A percentile compares a stretch with the other conserved stretches of the same genome.
Conservation (phyloP, 1,140 invertebrate genomes). For the Hermetia illucens region DNA sequence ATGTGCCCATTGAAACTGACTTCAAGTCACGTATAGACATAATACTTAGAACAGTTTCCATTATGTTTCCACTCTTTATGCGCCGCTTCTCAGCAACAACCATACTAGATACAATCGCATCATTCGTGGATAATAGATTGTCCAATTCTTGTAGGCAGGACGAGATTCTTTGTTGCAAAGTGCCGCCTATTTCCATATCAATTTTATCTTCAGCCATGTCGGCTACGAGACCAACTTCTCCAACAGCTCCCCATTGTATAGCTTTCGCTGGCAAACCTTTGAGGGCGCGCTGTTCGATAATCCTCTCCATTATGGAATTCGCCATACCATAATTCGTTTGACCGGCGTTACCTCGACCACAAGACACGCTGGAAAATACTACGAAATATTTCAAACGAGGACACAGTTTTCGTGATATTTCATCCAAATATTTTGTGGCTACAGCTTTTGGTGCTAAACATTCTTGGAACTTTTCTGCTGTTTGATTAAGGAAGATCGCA, state of each 20-base stretch:
- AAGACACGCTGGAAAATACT: slow-evolving; percentile 77
- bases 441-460: slow-evolving; percentile 43
- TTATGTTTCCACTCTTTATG: slow-evolving; percentile 40
- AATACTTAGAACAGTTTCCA: slow-evolving; percentile 48
- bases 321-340: slow-evolving; percentile 78
- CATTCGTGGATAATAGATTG: slow-evolving; percentile 47
- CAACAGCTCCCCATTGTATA: slow-evolving; percentile 57
- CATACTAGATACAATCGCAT: slow-evolving; percentile 59
- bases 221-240: slow-evolving; percentile 57
- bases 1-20: slow-evolving; percentile 50
- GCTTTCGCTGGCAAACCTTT: slow-evolving; percentile 48
- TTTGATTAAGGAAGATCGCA: slow-evolving; percentile 47
- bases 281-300: slow-evolving; percentile 43
- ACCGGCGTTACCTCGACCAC: slow-evolving; percentile 76
- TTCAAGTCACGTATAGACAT: slow-evolving; percentile 41
- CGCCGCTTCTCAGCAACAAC: slow-evolving; percentile 59
- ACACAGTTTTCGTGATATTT: slow-evolving; percentile 39
- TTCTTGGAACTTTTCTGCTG: slow-evolving; percentile 36
- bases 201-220: slow-evolving; percentile 69
- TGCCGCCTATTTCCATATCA: slow-evolving; percentile 62
- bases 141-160: slow-evolving; percentile 58
- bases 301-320: slow-evolving; percentile 58
- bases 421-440: slow-evolving; percentile 45
- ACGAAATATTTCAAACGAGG: slow-evolving; percentile 47
- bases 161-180: slow-evolving; percentile 66